These are phyloP conservation scores for Bucco capensis DNA, from an alignment of 2,113 vertebrate species.

Conservation along the genomic window DNA sequence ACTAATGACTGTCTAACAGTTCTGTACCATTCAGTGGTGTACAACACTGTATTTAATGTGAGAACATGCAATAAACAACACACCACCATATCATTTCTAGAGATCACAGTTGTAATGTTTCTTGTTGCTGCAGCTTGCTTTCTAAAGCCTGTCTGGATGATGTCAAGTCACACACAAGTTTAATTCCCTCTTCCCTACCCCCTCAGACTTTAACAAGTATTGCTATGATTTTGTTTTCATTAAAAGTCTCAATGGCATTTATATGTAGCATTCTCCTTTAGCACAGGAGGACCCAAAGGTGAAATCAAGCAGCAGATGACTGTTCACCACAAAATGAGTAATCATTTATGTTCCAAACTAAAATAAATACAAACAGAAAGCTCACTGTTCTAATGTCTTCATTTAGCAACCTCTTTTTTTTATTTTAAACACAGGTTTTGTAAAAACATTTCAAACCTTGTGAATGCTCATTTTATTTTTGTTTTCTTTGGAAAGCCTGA, in stretches of 20 bases:
- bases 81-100: neutral
- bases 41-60: neutral
- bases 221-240: constrained; percentile 13
- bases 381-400: neutral
- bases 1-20: neutral
- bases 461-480: neutral
- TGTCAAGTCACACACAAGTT: constrained; percentile 25
- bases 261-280: neutral
- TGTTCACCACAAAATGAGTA: neutral
- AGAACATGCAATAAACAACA: neutral
- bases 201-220: constrained; percentile 9
- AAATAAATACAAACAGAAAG: constrained; percentile 34
- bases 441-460: neutral
- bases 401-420: neutral
- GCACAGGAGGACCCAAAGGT: constrained; percentile 15
- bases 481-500: constrained; percentile 26
- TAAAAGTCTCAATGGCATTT: neutral
- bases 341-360: neutral
- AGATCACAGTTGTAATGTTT: neutral
- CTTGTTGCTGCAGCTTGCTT: neutral
- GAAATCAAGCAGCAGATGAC: constrained; percentile 31
- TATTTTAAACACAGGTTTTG: neutral
- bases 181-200: constrained; percentile 1
- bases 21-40: neutral
- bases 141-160: constrained; percentile 3